These are phyloP conservation scores for Cotesia congregata DNA, from an alignment of 2,888 invertebrate genomes.

Conservation along the genomic window DNA sequence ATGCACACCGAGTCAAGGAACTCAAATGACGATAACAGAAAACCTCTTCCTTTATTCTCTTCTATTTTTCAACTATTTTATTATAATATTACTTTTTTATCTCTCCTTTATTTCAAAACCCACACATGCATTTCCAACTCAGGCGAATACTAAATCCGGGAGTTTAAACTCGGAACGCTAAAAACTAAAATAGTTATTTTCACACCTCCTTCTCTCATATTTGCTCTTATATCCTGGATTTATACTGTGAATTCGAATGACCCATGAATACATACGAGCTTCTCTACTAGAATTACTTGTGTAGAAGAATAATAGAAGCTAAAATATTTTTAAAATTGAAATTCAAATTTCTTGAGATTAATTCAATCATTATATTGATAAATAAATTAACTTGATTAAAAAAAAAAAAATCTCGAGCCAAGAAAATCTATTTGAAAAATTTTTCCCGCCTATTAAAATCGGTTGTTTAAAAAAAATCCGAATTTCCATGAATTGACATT, in stretches of 20 bases:
- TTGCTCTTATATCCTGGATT: constrained; percentile 46
- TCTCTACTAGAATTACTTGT: constrained; percentile 53
- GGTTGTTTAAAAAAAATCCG: too few species aligned
- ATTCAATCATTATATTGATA: too few species aligned
- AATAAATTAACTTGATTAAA: too few species aligned
- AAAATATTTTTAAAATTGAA: too few species aligned
- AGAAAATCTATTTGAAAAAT: too few species aligned
- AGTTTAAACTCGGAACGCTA: background rate
- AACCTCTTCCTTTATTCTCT: background rate
- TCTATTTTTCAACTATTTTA: background rate
- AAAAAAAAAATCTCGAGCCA: too few species aligned
- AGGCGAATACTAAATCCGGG: background rate
- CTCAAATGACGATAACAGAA: constrained; percentile 43
- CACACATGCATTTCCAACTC: background rate
- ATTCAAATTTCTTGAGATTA: too few species aligned
- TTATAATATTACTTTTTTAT: constrained; percentile 21
- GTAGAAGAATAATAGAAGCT: too few species aligned
- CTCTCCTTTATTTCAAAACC: constrained; percentile 2
- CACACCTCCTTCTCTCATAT: constrained; percentile 8
- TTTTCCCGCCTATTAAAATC: too few species aligned
- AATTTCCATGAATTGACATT: too few species aligned
- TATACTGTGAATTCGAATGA: constrained; percentile 48
- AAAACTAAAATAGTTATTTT: background rate
- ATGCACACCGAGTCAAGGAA: constrained; percentile 61
- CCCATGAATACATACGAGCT: constrained; percentile 60